Conservation (phyloP, 2,113 vertebrate genomes). For the Pontoporia blainvillei region DNA sequence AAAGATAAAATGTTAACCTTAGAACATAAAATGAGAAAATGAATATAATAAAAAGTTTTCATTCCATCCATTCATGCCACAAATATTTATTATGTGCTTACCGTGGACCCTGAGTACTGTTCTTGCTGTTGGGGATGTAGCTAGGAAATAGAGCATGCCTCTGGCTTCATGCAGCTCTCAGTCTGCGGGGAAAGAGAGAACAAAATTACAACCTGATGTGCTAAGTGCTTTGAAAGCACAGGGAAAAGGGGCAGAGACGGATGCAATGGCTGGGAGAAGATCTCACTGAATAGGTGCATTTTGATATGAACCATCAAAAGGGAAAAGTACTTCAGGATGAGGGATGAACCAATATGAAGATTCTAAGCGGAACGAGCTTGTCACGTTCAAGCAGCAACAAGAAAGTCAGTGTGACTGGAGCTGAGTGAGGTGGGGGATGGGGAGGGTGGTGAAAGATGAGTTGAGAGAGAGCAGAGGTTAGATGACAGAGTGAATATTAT, state of each 20-base stretch:
- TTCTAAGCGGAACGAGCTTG: neutral
- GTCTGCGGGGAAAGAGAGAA: neutral
- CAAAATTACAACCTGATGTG: neutral
- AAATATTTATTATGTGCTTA: neutral
- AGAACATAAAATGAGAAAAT: neutral
- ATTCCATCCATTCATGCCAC: neutral
- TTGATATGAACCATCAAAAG: neutral
- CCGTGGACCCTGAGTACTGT: neutral
- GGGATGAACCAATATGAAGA: neutral
- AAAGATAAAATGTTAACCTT: constrained; percentile 17
- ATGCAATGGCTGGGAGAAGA: neutral
- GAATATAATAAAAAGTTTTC: neutral
- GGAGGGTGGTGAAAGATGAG: neutral
- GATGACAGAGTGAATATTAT: neutral
- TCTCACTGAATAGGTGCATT: neutral
- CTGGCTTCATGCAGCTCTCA: neutral
- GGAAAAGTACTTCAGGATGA: neutral
- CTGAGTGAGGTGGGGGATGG: neutral
- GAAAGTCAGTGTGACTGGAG: neutral
- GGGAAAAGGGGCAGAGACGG: neutral
- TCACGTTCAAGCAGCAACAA: neutral
- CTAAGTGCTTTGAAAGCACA: neutral
- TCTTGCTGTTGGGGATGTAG: neutral
- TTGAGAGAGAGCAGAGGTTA: neutral
- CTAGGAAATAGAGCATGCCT: neutral